Evolutionary conservation across 2,113 vertebrate species (phyloP).

Genomic region (Corvus moneduloides): DNA sequence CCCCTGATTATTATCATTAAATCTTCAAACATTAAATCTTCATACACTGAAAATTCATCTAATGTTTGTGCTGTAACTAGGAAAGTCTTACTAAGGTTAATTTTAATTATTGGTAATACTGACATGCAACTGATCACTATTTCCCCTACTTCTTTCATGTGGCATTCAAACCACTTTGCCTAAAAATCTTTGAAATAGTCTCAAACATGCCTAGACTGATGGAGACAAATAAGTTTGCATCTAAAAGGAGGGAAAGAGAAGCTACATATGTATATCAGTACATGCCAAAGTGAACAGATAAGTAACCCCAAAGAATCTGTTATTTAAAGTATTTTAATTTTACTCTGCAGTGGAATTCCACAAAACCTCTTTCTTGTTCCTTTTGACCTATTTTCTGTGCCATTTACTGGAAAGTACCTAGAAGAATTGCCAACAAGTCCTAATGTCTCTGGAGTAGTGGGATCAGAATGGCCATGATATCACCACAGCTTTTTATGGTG

Average conservation of each 20-base stretch:
- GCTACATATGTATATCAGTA: background rate
- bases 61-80: background rate
- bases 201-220: background rate
- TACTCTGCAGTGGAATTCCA: background rate
- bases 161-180: background rate
- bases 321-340: background rate
- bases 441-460: background rate
- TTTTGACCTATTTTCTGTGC: background rate
- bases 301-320: background rate
- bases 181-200: slow-evolving; percentile 11
- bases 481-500: background rate
- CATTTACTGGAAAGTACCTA: background rate
- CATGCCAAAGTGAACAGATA: background rate
- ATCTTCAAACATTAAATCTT: background rate
- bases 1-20: background rate
- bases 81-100: background rate
- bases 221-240: background rate
- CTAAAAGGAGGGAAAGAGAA: background rate
- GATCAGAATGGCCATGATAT: background rate
- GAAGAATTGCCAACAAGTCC: background rate
- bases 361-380: background rate
- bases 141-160: slow-evolving; percentile 1
- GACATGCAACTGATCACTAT: background rate
- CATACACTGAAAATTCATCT: background rate
- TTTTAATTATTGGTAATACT: background rate